Base-by-base conservation (phyloP, 1,140 invertebrate genomes). In the Drosophila gunungcola region DNA sequence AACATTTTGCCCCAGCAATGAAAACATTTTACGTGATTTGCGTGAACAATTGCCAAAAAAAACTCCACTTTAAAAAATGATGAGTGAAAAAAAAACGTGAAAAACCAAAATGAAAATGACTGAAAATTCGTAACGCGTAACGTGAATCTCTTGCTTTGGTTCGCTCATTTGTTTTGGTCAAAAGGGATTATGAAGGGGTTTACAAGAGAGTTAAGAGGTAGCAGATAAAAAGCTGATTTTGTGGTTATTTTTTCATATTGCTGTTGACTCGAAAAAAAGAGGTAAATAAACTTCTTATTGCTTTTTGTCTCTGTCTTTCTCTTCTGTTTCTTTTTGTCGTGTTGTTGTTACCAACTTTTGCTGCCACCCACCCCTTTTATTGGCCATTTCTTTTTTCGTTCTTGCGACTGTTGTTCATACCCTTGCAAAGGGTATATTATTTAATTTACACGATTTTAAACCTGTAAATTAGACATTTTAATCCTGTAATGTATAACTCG, bases 1-100 rank as follows among this genome's bases (percentile, higher is more conserved):
- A 76, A 75, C 61, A 77, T 73, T 73, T 68, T 43, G 32, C 32
- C 41, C 43, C 41, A 16, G 39, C 58, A 51, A 54, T 76, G 72
- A 58, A 74, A 67, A 76, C 61, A 75, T 54, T 78, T 65, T 65
- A 85, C 81, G 82, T 86, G 81, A 70, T 86, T 85, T 78, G 82
- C 82, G 74, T 88, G 46, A 60, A 78, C 46, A 78, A 74, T 62
- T 55, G 46, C 41, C 25, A 45, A 64, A 54, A 65, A 38, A 49
- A 49, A 32, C n/a, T 52, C 13, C 49, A 52, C 49, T 52, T 36
- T 0, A 16, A 46, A 36, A 54, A 41, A 45, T 0, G 9, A 46
- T 61, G 34, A 56, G 7, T 27, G 36, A 25, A 12, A 7, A 36
- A 38, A 3, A 10, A 13, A 34, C 21, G 32, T 25, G 13, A 55